A percentile compares a stretch with the other conserved stretches of the same genome.
Conservation (phyloP, 2,797 vertebrate genomes). For the Eutrigla gurnardus region DNA sequence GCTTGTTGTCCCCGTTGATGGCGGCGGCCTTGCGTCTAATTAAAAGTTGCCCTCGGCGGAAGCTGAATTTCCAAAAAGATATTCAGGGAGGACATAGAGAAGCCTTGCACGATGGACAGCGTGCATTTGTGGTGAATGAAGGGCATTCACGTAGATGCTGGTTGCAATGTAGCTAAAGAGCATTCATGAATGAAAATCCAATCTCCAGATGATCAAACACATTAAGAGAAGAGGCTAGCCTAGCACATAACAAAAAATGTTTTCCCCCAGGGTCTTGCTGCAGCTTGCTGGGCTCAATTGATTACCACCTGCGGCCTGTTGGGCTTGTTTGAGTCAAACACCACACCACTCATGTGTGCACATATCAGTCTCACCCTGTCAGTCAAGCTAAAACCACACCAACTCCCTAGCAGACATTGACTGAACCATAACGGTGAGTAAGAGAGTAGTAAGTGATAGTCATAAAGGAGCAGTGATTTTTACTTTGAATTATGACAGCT, state of each 20-base stretch:
- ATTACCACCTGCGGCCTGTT: no score
- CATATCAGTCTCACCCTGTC: no score
- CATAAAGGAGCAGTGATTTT: constrained; percentile 50
- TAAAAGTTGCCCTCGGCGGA: constrained; percentile 56
- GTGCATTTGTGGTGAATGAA: constrained; percentile 7
- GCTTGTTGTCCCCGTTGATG: constrained; percentile 40
- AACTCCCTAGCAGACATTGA: no score
- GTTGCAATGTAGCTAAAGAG: not conserved
- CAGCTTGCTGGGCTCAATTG: no score
- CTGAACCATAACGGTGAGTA: not conserved
- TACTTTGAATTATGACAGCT: constrained; percentile 41
- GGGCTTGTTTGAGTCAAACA: no score
- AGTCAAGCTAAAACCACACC: no score
- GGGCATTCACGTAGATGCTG: constrained; percentile 3
- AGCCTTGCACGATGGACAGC: constrained; percentile 2
- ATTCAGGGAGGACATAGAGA: constrained; percentile 28
- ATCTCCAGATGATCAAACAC: not conserved
- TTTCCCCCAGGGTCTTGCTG: no score
- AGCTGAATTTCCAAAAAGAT: constrained; percentile 37
- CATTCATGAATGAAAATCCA: not conserved
- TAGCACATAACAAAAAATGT: no score
- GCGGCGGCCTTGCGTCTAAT: constrained; percentile 45
- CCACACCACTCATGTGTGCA: no score
- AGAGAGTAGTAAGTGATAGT: constrained; percentile 36
- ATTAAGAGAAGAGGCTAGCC: not conserved